Evolutionary conservation across 2,888 invertebrate genomes (phyloP).

Genomic region (Nipponacmea schrenckii): DNA sequence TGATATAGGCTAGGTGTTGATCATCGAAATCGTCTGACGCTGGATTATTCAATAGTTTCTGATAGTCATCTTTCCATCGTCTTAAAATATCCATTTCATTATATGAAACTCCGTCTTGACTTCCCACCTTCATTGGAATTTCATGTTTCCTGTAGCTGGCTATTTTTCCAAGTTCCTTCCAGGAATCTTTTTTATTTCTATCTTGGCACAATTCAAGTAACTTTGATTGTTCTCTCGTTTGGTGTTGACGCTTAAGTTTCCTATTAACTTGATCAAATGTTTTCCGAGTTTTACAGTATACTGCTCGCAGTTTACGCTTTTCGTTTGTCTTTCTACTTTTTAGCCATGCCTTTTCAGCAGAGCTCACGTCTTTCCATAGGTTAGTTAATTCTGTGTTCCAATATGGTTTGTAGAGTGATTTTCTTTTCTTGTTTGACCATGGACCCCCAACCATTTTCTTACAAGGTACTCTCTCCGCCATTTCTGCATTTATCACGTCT

Average conservation of each 20-base stretch:
- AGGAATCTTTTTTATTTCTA: too few species aligned
- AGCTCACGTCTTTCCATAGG: neutral
- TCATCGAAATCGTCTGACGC: neutral
- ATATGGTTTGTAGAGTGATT: neutral
- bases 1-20: neutral
- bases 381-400: neutral
- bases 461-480: neutral
- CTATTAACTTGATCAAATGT: neutral
- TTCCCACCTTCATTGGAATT: neutral
- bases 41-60: neutral
- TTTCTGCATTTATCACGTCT: neutral
- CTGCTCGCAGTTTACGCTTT: neutral
- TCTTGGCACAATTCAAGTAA: neutral
- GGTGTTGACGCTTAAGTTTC: neutral
- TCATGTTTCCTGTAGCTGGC: neutral
- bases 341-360: neutral
- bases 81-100: neutral
- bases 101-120: neutral
- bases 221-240: neutral
- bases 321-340: neutral
- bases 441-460: neutral
- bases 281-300: neutral
- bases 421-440: neutral
- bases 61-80: neutral
- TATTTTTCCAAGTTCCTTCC: neutral